These are phyloP conservation scores for Sander lucioperca DNA, from an alignment of 2,113 vertebrate species.

Conservation along the genomic window DNA sequence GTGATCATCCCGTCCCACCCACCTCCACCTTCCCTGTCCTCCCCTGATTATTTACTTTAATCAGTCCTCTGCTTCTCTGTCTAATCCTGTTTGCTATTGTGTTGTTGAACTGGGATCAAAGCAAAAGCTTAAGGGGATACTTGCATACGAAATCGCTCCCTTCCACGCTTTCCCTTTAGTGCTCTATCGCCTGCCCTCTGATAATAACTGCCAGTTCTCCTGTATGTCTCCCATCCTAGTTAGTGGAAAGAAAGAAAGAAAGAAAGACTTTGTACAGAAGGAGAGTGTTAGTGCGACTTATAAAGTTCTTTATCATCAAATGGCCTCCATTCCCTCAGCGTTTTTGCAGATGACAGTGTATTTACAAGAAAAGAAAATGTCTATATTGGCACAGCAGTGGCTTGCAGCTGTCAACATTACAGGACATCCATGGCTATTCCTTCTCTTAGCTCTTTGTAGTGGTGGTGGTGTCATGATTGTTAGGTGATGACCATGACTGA, in stretches of 20 bases:
- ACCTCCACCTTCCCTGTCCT: constrained; percentile 18
- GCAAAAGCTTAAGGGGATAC: constrained; percentile 13
- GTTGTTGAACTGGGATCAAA: constrained; percentile 58
- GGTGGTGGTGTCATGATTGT: background rate
- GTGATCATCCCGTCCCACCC: background rate
- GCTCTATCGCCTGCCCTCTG: constrained; percentile 13
- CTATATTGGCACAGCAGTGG: background rate
- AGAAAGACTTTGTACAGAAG: constrained; percentile 18
- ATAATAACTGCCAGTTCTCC: constrained; percentile 68
- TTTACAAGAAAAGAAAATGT: constrained; percentile 43
- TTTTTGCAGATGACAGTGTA: constrained; percentile 21
- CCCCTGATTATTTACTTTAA: constrained; percentile 2
- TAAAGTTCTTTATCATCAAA: constrained; percentile 42
- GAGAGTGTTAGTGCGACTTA: constrained; percentile 22
- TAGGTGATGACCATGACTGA: background rate
- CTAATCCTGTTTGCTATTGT: constrained; percentile 42
- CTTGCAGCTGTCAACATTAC: background rate
- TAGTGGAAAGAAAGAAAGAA: constrained; percentile 20
- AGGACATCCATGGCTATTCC: background rate
- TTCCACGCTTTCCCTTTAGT: constrained; percentile 6
- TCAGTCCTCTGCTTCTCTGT: constrained; percentile 31
- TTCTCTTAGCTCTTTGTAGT: background rate
- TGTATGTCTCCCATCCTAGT: background rate
- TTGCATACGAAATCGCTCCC: constrained; percentile 49
- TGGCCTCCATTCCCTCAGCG: constrained; percentile 31